phyloP scores from a whole-genome alignment of 2,797 vertebrate species.

The Dryobates pubescens region DNA sequence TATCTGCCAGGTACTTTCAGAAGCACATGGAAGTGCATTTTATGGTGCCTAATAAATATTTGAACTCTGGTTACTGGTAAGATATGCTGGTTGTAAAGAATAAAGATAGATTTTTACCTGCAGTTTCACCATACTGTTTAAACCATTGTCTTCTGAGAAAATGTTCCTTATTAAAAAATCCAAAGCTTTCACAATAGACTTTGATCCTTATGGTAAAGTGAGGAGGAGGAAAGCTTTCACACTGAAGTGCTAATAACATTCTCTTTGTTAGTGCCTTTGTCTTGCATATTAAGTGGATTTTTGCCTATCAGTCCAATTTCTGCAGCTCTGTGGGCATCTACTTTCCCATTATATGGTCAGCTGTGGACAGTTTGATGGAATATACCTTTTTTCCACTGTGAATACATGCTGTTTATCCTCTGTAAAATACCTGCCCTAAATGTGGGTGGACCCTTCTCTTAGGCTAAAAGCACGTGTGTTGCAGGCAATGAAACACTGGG shows the following conservation, averaged over 20 bases:
- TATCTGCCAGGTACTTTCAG: not conserved
- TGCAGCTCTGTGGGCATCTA: not conserved
- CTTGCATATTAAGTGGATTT: not conserved
- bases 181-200: conserved; percentile 16
- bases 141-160: not conserved
- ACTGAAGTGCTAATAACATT: conserved; percentile 15
- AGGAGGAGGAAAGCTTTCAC: conserved; percentile 30
- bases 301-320: not conserved
- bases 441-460: not conserved
- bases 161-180: conserved; percentile 12
- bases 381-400: not conserved
- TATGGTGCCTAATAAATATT: not conserved
- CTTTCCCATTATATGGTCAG: not conserved
- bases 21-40: not conserved
- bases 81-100: not conserved
- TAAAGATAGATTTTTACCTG: not conserved
- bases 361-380: not conserved
- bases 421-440: not conserved
- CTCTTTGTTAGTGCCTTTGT: conserved; percentile 11
- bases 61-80: not conserved
- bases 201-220: conserved; percentile 21
- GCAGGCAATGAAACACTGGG: no score
- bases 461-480: not conserved
- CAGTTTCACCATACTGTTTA: not conserved
- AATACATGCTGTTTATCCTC: not conserved